Base-by-base conservation (phyloP, 2,797 vertebrate species). In the Discoglossus pictus region DNA sequence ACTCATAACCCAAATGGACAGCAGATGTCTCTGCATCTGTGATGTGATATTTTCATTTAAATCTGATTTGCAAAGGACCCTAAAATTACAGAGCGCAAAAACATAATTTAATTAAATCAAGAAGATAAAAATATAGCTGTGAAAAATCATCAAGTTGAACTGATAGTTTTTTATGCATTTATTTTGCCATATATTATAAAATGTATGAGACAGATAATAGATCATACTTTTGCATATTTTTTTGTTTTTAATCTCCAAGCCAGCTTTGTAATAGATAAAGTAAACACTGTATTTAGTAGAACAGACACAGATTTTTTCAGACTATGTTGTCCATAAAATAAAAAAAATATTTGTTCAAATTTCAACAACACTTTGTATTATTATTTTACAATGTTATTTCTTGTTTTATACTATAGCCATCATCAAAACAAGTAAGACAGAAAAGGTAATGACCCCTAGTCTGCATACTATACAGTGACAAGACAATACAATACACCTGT, bases 11-110 rank as follows among this genome's bases (percentile, higher is more conserved):
- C 47, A 64, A 64, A 71, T 58, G 59, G 25, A 38, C 13, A 71
- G 46, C 68, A 71, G 68, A 71, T 71, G 68, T 71, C 68, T 58
- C 17, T 59, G 61, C 68, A 71, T 71, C 68, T 71, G 68, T 44
- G 61, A 62, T 64, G 52, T 58, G 60, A 58, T 71, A 64, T 71
- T 64, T 42, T 15, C 46, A 64, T 64, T 56, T 36, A 50, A 59
- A 64, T 64, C 38, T 64, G 53, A 71, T 64, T 71, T 55, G 20
- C 46, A 71, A 16, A 59, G 46, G 53, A 44, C 31, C 35, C 54
- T 69, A 69, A 70, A 62, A 70, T 47, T 31, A 70, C 51, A 48
- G 20, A 63, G 34, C 36, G 18, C 58, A 69, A 63, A 62, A 69
- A 40, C 34, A 21, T 21, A 56, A 55, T 70, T 56, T 56, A 56